Base-by-base conservation (phyloP, 2,888 invertebrate species). In the Cactoblastis cactorum region DNA sequence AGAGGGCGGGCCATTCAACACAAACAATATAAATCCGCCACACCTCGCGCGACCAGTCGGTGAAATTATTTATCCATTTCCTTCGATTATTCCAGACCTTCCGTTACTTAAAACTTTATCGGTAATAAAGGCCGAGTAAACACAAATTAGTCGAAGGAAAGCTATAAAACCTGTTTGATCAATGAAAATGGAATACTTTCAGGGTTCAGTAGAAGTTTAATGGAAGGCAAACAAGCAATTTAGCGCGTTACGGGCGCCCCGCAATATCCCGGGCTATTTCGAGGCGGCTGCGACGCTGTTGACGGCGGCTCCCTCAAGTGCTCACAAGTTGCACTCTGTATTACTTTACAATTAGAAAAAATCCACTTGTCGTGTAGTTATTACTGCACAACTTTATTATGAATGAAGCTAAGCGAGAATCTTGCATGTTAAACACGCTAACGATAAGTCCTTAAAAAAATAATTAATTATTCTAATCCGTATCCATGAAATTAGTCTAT, bases 1-100 rank as follows among this genome's bases (percentile, higher is more conserved):
- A 57, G 58, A 55, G 56, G 61, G 61, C 55, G 62, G 57, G 59
- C 57, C 52, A 55, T 57, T 53, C 53, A 67, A 61, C 62, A 67
- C 62, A 66, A 74, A 68, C 61, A 65, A 71, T 65, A 74, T 74
- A 76, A 73, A 75, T 78, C 57, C 53, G 62, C 57, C 70, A 68
- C 74, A 72, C 74, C 69, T 69, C 62, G 63, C 58, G 49, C 47
- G 54, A 52, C 53, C 55, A 52, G 53, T 56, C 49, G 50, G 59
- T 64, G 58, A 61, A 57, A 58, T 62, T 56, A 56, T 59, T 64
- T 68, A 52, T 51, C 35, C 39, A 55, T 56, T 58, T 56, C 54
- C 56, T 63, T 61, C 58, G 51, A 58, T 61, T 41, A 1, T 37
- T 41, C 2, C 24, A 11, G 18, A 24, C 24, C 5, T 14, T 15